Base-by-base conservation (phyloP, 35 echinoderm and acorn worm species). In the Apostichopus parvimensis region DNA sequence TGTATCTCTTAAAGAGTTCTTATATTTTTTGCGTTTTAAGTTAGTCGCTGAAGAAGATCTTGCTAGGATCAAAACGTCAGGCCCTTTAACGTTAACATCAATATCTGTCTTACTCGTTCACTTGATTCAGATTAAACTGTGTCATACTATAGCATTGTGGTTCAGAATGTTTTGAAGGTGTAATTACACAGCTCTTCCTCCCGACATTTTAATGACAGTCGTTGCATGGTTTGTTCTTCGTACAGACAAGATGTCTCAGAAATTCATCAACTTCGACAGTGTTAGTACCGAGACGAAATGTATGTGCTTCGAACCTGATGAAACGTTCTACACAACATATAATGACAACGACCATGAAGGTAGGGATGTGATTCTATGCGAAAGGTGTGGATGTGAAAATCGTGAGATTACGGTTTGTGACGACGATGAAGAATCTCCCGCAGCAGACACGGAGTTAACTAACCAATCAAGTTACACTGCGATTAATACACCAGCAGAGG, bases 281-380 rank as follows among this genome's bases (percentile, higher is more conserved):
- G 71, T 8, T 22, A 14, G 17, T 22, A 5, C 7, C 7, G 17
- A 75, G 14, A 75, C n/a, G 71, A 13, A 0, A 75, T 75, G 71
- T 75, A 0, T 0, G 14, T 75, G 71, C 71, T 1, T 7, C 17
- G n/a, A 18, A 14, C 13, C 17, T 22, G 71, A 75, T 22, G 71
- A 75, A 4, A n/a, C 0, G 2, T n/a, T n/a, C 0, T 0, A 4
- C 17, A 8, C 0, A 18, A 6, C 0, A 18, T n/a, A 75, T n/a
- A 22, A 6, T n/a, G 71, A 73, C 15, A 21, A 73, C 71, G 71
- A 73, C 20, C 71, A 73, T n/a, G 71, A 73, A n/a, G 71, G 71
- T 7, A 14, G 71, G n/a, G 6, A 14, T 1, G 6, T 73, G 15
- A 73, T 73, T 73, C 25, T 82, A 23, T 82, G 79, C 28, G 5